phyloP scores from a whole-genome alignment of 2,797 vertebrate species.

The Sebastes diaconus region DNA sequence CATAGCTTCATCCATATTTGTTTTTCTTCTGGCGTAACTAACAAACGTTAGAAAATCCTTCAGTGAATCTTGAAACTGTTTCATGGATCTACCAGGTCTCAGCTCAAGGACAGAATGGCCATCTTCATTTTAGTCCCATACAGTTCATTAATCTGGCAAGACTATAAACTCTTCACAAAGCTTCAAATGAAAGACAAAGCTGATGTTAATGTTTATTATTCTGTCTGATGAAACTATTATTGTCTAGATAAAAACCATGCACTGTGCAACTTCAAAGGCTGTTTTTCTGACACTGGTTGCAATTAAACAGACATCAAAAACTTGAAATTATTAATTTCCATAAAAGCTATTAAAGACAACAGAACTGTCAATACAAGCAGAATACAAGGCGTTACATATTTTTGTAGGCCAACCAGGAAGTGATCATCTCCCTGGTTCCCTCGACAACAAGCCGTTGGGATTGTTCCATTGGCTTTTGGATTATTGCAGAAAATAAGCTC shows the following conservation, averaged over 20 bases:
- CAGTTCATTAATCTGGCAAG: background rate
- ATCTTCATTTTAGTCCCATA: background rate
- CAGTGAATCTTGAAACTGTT: background rate
- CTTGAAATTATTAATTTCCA: background rate
- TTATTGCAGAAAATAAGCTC: too few species aligned
- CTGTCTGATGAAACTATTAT: background rate
- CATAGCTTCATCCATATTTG: background rate
- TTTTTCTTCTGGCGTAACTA: background rate
- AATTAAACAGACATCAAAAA: background rate
- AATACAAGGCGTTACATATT: background rate
- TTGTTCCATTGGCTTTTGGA: too few species aligned
- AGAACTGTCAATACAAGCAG: background rate
- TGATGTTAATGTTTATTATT: slow-evolving; percentile 15
- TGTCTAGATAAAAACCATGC: background rate
- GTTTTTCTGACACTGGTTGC: background rate
- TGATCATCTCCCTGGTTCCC: too few species aligned
- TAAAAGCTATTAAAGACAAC: background rate
- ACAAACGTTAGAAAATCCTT: background rate
- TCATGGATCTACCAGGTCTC: background rate
- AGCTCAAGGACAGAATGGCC: background rate
- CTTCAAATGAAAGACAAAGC: background rate
- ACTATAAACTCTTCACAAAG: slow-evolving; percentile 11
- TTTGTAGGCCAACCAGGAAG: too few species aligned
- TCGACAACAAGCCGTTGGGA: too few species aligned
- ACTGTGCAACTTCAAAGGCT: background rate